Base-by-base conservation (phyloP, 2,888 invertebrate genomes). In the Caenorhabditis sinica region DNA sequence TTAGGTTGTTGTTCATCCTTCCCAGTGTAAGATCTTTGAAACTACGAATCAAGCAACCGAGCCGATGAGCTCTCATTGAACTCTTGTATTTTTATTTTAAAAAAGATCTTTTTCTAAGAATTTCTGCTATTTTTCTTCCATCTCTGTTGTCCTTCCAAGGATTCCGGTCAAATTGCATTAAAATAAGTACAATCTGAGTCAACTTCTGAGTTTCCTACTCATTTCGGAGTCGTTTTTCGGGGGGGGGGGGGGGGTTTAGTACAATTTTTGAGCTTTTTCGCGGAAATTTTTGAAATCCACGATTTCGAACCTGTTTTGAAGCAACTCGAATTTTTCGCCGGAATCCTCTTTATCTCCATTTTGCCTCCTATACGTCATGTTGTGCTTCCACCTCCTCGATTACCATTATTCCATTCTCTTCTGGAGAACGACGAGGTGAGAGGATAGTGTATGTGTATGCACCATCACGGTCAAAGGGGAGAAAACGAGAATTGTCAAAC, bases 1-100 rank as follows among this genome's bases (percentile, higher is more conserved):
- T 9, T 66, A 75, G 75, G 75, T 75, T 65, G 75, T 75, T n/a
- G 43, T 73, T 28, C 73, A 66, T 60, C 72, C 72, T 28, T 80
- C 80, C 15, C 65, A 80, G 20, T 80, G 80, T 36, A 65, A 49
- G 68, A 25, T 80, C 2, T 80, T 73, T 30, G 80, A 80, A 15
- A 80, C 80, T 8, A 49, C 30, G 9, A 56, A 80, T 15, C 65
- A 25, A 45, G 15, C 17, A 9, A 68, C 66, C 9, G 72, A 71
- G 9, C 23, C 71, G 17, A 3, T 49, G 51, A 63, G 53, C 43
- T 51, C 45, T 17, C 63, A 51, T 25, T 80, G 72, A 71, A 53
- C 61, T 69, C 28, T 58, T 15, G 4, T 40, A 36, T 65, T 25
- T 25, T 45, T 49, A n/a, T 15, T 45, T n/a, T 53, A 33, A 23